Conservation (phyloP, 2,113 vertebrate genomes). For the Atractosteus spatula region DNA sequence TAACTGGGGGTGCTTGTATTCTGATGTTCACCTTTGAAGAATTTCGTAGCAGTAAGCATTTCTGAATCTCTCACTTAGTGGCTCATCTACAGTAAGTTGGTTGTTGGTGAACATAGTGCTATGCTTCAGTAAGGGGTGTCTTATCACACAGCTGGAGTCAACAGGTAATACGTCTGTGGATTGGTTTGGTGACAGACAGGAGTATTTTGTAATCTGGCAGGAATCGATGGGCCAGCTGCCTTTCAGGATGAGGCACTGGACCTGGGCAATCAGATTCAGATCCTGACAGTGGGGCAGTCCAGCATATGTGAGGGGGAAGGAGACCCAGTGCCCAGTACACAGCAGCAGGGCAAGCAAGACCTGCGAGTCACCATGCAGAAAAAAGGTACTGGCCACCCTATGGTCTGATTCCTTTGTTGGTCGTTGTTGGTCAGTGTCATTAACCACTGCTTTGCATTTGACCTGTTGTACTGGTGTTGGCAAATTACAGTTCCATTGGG, state of each 20-base stretch:
- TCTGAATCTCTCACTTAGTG: no score
- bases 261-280: slow-evolving; percentile 78
- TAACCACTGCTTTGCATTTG: no score
- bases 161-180: slow-evolving; percentile 11
- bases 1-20: no score
- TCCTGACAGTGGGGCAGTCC: slow-evolving; percentile 79
- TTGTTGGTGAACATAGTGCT: no score
- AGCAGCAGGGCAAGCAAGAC: slow-evolving; percentile 83
- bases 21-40: no score
- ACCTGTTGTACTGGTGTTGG: no score
- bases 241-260: slow-evolving; percentile 80
- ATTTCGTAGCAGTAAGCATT: no score
- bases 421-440: not conserved
- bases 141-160: no score
- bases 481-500: no score
- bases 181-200: slow-evolving; percentile 13
- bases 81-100: no score
- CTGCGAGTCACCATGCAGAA: slow-evolving; percentile 90
- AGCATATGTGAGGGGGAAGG: slow-evolving; percentile 72
- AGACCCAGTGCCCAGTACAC: slow-evolving; percentile 72
- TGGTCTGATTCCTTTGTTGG: not conserved
- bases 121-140: no score
- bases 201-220: slow-evolving; percentile 60
- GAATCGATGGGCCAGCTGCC: slow-evolving; percentile 78
- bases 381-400: slow-evolving; percentile 73